Evolutionary conservation across 1,140 invertebrate genomes (phyloP).

Genomic region (Hermetia illucens): DNA sequence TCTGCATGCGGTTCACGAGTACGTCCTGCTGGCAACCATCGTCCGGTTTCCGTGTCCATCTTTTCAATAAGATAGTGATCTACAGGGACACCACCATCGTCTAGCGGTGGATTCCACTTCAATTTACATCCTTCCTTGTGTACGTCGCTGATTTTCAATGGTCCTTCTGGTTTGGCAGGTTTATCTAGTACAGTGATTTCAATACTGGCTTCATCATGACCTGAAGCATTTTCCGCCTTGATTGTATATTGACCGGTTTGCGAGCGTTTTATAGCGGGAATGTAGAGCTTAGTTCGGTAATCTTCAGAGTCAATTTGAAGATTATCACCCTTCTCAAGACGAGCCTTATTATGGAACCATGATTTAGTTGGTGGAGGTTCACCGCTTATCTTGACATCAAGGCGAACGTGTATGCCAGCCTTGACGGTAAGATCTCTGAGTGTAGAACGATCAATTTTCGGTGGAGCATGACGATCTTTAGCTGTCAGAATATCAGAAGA

Average conservation of each 20-base stretch:
- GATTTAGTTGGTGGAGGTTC: slow-evolving; percentile 76
- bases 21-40: slow-evolving; percentile 70
- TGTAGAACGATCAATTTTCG: slow-evolving; percentile 81
- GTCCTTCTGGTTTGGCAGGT: slow-evolving; percentile 82
- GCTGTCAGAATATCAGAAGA: slow-evolving; percentile 67
- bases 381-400: slow-evolving; percentile 80
- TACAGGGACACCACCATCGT: slow-evolving; percentile 84
- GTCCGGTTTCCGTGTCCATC: slow-evolving; percentile 66
- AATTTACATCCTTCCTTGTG: slow-evolving; percentile 87
- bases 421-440: slow-evolving; percentile 76
- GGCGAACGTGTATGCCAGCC: slow-evolving; percentile 67
- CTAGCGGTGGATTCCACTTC: slow-evolving; percentile 84
- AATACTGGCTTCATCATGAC: slow-evolving; percentile 81
- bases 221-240: slow-evolving; percentile 83
- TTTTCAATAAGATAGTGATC: slow-evolving; percentile 89
- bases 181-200: slow-evolving; percentile 76
- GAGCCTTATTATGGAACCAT: slow-evolving; percentile 73
- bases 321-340: slow-evolving; percentile 45
- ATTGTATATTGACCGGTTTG: slow-evolving; percentile 76
- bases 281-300: slow-evolving; percentile 69
- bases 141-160: slow-evolving; percentile 74
- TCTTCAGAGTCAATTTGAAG: slow-evolving; percentile 72
- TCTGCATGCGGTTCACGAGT: slow-evolving; percentile 71
- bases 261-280: slow-evolving; percentile 55
- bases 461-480: slow-evolving; percentile 76